Evolutionary conservation across 2,113 vertebrate genomes (phyloP), one percentile per base, ranked within the genome.

Genomic region (Poeciliopsis occidentalis): DNA sequence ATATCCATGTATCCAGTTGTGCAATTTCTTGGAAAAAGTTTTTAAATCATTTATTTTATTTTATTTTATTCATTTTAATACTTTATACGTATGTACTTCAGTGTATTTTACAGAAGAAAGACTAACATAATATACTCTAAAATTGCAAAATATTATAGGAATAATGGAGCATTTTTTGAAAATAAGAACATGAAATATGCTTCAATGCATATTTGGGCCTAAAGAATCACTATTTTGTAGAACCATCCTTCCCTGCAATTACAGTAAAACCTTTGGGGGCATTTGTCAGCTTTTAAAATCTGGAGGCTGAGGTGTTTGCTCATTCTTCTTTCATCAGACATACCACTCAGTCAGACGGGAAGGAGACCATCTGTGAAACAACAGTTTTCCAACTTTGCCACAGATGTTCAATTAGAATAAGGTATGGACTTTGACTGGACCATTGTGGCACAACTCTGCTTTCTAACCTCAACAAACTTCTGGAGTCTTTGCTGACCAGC

Each of bases 31-130:
- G 22, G 7, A 24, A 54, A 54, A 61, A 24, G 41, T 67, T 76
- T 78, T 47, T 17, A 47, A 19, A 47, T 47, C 1, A 5, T 47
- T 67, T 71, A 86, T 79, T 37, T 37, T 37, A 32, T 37, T 37
- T 37, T 79, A 63, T 44, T 88, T 80, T 80, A 32, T 71, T 84
- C 71, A n/a, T 19, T 27, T 30, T 30, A 13, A n/a, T 24, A 57
- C 2, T 19, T 47, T 57, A n/a, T 24, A 57, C 24, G 10, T 57
- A 57, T 3, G 24, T 57, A 24, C 6, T 24, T 57, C 24, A n/a
- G 24, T 57, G 10, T 57, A 57, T 54, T 54, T 22, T 8, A 54
- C 22, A 7, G 1, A 22, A 8, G 19, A 54, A 54, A 54, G 47
- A 8, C 22, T 22, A 24, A 22, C 22, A 54, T 24, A 54, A 24